Base-by-base conservation (phyloP, 2,797 vertebrate species). In the Tolypeutes matacus region DNA sequence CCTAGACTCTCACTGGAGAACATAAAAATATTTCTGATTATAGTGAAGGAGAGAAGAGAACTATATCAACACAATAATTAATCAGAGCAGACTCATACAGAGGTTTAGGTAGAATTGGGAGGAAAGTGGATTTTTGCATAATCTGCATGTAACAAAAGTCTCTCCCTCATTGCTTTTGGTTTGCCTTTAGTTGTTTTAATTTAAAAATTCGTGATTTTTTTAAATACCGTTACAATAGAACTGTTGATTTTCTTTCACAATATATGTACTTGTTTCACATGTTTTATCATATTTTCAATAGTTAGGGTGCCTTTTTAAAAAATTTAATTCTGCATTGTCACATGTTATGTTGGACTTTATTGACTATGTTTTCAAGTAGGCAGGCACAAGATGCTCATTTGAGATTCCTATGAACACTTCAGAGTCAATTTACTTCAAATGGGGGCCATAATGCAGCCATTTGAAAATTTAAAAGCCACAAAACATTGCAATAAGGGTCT, bases 161-260 rank as follows among this genome's bases (percentile, higher is more conserved):
- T 89, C 62, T n/a, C 17, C 46, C 5, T 58, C 9, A 23, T 23
- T 92, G 25, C 39, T 84, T 96, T 85, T 77, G 51, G 27, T 67
- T 60, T 93, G 60, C 46, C 46, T 11, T 46, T 56, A 94, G 17
- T 84, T 82, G 17, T 51, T 31, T 84, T 81, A 25, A 83, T 80
- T 80, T 14, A 65, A 81, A 92, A 88, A 60, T 6, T 23, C 67
- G 49, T 89, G n/a, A 75, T 12, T 62, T 93, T 94, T 76, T 58
- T 6, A 46, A 46, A 60, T 2, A 36, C 29, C 51, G 13, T 72
- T 49, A 83, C n/a, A 39, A 65, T 81, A 92, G 8, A 75, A 94
- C 34, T 75, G 1, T 58, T 31, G 46, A 23, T 86, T 88, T 93
- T 89, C 60, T 88, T 75, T 75, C 34, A 67, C 10, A 31, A n/a